Base-by-base conservation (phyloP, 2,888 invertebrate species). In the Drosophila putrida region DNA sequence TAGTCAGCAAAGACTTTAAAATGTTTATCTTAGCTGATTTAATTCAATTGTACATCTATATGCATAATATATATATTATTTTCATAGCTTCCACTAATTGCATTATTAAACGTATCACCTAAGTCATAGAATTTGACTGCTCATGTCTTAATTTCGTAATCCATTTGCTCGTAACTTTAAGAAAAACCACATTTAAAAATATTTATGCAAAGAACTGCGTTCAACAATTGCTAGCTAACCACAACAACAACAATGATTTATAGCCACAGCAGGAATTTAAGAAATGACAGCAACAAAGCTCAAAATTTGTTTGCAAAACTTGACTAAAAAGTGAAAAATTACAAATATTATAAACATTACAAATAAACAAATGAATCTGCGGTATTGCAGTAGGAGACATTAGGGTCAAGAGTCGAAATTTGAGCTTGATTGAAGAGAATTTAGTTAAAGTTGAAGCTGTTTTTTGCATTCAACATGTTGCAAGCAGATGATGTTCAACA, bases 201-300 rank as follows among this genome's bases (percentile, higher is more conserved):
- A 53, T 66, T 50, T 47, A 54, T 39, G 54, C 58, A 57, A 27
- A 61, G 55, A 60, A 54, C 27, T 54, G 47, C 47, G 39, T 9
- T 36, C 59, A 46, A 63, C 58, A 75, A 66, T 58, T 59, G 65
- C 50, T 36, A 31, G 33, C 44, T 41, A 49, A 20, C 38, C 28
- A 41, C 61, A 58, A 27, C 39, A 49, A 54, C 39, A 49, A 54
- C 55, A 47, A 54, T 67, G 68, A 82, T 82, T 75, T 78, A 75
- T 67, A 25, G 53, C 55, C 62, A 60, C 46, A 36, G 27, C 54
- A 46, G 58, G 64, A 74, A 71, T 68, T 65, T 65, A 58, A 82
- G 75, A 82, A 78, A 71, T 82, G 82, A 63, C 70, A 59, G 54
- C 68, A 75, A 61, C 53, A 71, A 78, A 66, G 71, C 36, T 51